Evolutionary conservation across 1,140 invertebrate species (phyloP).

Genomic region (Caenorhabditis brenneri): DNA sequence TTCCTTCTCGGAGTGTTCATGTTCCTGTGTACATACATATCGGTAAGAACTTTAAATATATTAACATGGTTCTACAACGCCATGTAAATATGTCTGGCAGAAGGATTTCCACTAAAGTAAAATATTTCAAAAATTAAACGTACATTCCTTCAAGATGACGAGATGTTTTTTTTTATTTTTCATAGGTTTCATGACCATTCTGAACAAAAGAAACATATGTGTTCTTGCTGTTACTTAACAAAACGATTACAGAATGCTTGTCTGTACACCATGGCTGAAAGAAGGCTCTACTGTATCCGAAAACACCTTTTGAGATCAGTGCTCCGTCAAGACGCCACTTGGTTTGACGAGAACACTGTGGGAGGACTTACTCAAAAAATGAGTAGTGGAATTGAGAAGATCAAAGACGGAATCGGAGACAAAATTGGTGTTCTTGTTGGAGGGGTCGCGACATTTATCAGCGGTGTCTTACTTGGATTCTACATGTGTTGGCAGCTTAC

Average conservation of each 20-base stretch:
- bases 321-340: slow-evolving; percentile 84
- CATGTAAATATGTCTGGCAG: too few species aligned
- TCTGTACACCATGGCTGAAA: slow-evolving; percentile 72
- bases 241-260: slow-evolving; percentile 67
- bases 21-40: slow-evolving; percentile 51
- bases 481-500: slow-evolving; percentile 29
- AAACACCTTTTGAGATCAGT: slow-evolving; percentile 79
- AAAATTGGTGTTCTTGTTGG: slow-evolving; percentile 12
- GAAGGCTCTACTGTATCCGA: slow-evolving; percentile 79
- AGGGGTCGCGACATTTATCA: not conserved
- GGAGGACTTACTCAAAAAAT: slow-evolving; percentile 85
- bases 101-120: too few species aligned
- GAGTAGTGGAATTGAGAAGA: slow-evolving; percentile 73
- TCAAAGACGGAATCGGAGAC: slow-evolving; percentile 37
- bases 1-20: slow-evolving; percentile 55
- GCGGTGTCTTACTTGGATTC: not conserved
- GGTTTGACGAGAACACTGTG: slow-evolving; percentile 84
- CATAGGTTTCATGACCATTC: not conserved
- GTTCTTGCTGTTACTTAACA: not conserved
- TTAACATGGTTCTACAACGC: too few species aligned
- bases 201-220: too few species aligned
- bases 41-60: slow-evolving; percentile 54
- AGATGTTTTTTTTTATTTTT: too few species aligned
- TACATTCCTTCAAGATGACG: too few species aligned
- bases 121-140: too few species aligned